These are phyloP conservation scores for Maconellicoccus hirsutus DNA, from an alignment of 1,140 invertebrate genomes.

Conservation along the genomic window DNA sequence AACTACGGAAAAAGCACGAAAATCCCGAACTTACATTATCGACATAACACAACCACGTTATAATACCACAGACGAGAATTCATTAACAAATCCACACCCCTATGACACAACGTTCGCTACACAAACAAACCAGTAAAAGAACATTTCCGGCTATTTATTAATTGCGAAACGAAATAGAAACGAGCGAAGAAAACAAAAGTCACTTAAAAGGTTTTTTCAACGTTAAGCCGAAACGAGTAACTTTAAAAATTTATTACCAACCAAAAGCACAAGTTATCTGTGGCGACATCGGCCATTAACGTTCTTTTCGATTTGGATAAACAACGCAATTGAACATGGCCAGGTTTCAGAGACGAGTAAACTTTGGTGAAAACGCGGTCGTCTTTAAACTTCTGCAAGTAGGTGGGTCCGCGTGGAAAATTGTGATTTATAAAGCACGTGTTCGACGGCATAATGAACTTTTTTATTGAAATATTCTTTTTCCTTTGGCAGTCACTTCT, in stretches of 20 bases:
- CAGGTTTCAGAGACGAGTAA: neutral
- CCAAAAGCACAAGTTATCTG: neutral
- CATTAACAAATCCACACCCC: too few relatives aligned
- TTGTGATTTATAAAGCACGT: neutral
- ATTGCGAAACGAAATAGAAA: neutral
- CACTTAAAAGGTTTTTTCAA: neutral
- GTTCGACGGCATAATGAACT: neutral
- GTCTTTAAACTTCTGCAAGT: too few relatives aligned
- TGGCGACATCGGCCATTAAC: conserved; percentile 1
- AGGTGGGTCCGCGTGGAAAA: neutral
- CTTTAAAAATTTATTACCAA: neutral
- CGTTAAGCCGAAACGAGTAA: neutral
- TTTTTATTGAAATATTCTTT: too few relatives aligned
- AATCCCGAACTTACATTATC: too few relatives aligned
- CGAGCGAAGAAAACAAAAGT: neutral
- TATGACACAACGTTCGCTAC: too few relatives aligned
- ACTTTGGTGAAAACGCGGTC: neutral
- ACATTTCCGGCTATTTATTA: neutral
- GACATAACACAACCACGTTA: too few relatives aligned
- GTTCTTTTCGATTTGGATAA: neutral
- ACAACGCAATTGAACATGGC: neutral
- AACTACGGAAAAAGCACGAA: too few relatives aligned
- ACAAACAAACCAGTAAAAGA: too few relatives aligned
- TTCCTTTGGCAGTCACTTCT: too few relatives aligned
- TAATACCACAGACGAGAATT: too few relatives aligned